Evolutionary conservation across 2,113 vertebrate genomes (phyloP).

Genomic region (Sarotherodon lohbergeri): DNA sequence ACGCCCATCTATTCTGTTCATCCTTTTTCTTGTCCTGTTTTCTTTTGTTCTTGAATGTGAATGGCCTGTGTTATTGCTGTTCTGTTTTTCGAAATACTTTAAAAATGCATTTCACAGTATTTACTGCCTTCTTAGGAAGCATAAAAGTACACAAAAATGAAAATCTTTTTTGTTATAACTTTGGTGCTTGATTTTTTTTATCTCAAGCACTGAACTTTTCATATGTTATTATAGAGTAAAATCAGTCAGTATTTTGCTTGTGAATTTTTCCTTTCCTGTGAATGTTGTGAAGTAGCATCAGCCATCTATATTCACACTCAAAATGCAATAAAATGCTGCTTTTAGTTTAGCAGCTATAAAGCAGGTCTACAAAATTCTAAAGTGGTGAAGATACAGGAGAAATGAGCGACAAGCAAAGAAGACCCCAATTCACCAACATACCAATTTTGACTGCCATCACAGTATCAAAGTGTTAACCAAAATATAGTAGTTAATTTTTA

Average conservation of each 20-base stretch:
- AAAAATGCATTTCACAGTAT: neutral
- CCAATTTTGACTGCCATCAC: neutral
- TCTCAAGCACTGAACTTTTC: neutral
- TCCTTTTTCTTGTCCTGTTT: fast-evolving
- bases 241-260: neutral
- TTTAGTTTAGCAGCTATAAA: neutral
- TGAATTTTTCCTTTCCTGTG: neutral
- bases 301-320: fast-evolving
- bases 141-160: neutral
- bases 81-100: neutral
- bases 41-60: neutral
- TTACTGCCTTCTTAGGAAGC: neutral
- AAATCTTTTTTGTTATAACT: neutral
- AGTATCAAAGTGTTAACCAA: neutral
- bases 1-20: neutral
- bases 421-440: neutral
- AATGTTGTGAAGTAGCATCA: neutral
- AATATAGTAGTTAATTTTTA: neutral
- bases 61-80: neutral
- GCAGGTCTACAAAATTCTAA: fast-evolving
- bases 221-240: neutral
- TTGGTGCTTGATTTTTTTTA: neutral
- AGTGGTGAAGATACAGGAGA: neutral
- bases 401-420: neutral
- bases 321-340: neutral